Percentiles rank a stretch among this genome's conserved stretches.
These are phyloP conservation scores for Genyomyrus donnyi DNA, from an alignment of 2,113 vertebrate species.

Conservation along the genomic window DNA sequence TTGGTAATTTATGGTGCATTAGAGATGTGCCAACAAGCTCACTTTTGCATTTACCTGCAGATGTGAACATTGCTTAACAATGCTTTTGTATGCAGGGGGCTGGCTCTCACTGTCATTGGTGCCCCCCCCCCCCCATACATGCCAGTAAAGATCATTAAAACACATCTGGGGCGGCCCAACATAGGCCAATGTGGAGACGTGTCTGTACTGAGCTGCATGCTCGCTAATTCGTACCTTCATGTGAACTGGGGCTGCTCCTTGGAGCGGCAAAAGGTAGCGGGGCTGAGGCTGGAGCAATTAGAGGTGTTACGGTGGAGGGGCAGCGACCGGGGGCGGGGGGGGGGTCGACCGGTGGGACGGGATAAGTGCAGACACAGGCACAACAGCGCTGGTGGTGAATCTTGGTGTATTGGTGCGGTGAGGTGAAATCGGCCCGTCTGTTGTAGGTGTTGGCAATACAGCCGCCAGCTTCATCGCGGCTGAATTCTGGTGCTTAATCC, in stretches of 20 bases:
- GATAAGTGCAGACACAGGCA: background rate
- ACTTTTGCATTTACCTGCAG: background rate
- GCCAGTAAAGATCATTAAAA: background rate
- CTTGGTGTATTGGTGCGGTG: background rate
- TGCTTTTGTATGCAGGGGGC: background rate
- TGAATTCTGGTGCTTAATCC: background rate
- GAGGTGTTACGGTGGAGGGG: background rate
- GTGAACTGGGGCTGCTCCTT: background rate
- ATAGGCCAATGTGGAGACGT: background rate
- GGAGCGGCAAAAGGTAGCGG: background rate
- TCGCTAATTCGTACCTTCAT: constrained; percentile 1
- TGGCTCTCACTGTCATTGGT: background rate
- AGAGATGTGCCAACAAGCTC: background rate
- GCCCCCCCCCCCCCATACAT: background rate
- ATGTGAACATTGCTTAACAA: background rate
- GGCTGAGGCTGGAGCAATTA: constrained; percentile 15
- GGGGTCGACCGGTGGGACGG: background rate
- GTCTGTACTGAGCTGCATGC: constrained; percentile 13
- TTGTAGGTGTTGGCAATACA: background rate
- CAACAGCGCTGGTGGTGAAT: background rate
- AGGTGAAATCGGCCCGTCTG: background rate
- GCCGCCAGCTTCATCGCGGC: background rate
- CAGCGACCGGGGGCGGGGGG: too few relatives aligned
- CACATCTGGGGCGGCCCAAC: background rate
- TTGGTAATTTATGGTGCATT: background rate